Evolutionary conservation across 2,888 invertebrate species (phyloP).

Genomic region (Perithous albicinctus): DNA sequence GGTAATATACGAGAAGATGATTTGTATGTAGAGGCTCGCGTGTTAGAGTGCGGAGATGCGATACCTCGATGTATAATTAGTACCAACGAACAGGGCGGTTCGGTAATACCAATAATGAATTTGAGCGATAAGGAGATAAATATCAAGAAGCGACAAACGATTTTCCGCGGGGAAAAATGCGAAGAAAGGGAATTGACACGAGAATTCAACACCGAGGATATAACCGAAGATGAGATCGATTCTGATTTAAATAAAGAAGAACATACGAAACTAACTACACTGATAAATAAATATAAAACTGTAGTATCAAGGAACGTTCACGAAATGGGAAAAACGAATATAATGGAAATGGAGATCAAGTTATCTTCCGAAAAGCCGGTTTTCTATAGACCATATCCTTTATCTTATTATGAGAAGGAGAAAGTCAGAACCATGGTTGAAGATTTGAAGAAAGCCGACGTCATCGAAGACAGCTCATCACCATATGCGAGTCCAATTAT

Average conservation of each 20-base stretch:
- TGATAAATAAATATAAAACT: conserved; percentile 48
- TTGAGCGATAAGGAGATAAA: conserved; percentile 31
- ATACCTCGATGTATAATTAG: conserved; percentile 63
- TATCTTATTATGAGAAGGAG: conserved; percentile 71
- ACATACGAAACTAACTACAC: conserved; percentile 21
- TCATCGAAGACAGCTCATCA: too few relatives aligned
- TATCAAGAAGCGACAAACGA: conserved; percentile 42
- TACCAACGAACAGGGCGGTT: conserved; percentile 60
- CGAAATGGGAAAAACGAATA: conserved; percentile 67
- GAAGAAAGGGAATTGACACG: conserved; percentile 43
- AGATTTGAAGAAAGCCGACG: too few relatives aligned
- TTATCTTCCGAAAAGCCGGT: conserved; percentile 69
- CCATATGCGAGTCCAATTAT: too few relatives aligned
- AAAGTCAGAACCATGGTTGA: too few relatives aligned
- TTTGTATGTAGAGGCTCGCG: conserved; percentile 61
- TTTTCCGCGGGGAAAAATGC: conserved; percentile 46
- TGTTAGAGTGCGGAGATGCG: conserved; percentile 52
- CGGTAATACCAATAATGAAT: conserved; percentile 61
- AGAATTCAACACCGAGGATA: conserved; percentile 22
- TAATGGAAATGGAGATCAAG: conserved; percentile 72
- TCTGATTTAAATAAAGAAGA: conserved; percentile 43
- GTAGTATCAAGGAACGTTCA: conserved; percentile 33
- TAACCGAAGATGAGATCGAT: conserved; percentile 41
- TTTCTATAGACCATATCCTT: conserved; percentile 72
- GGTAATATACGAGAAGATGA: conserved; percentile 43